Evolutionary conservation across 2,888 invertebrate species (phyloP), one percentile per base, ranked within the genome.

Genomic region (Rhyacophila evoluta): DNA sequence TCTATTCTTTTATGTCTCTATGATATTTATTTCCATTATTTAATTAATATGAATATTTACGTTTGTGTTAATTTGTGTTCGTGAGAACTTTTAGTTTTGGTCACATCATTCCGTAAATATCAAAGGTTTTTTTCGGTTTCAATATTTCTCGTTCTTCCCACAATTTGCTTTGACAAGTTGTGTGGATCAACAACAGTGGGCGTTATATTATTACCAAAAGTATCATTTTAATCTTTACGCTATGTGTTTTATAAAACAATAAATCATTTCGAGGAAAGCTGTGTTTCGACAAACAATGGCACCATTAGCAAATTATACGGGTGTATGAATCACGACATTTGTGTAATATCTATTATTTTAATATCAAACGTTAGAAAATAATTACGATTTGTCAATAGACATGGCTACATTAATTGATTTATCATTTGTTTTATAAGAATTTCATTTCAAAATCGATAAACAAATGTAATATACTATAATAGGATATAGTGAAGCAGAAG

Each of bases 121-220:
- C 25, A 55, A 55, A 25, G 25, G 25, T 25, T 41, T 41, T 39
- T 55, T 25, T 19, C 10, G 55, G 15, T 55, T 55, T 55, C 55
- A 55, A 55, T 55, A 55, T 25, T 19, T 55, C 55, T 55, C 55
- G 19, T 55, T 55, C 55, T 55, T 55, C 55, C 55, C 55, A 55
- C 55, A 55, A 55, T 55, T 55, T 55, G 55, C 55, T 55, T 55
- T 55, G 55, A 55, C 55, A 55, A 8, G 55, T 55, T 55, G 55
- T 55, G 55, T 55, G 55, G 55, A 55, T 55, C 55, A 10, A 33
- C 29, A 55, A 55, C 55, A 12, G 55, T 55, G 55, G 55, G 55
- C 55, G 55, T 19, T 55, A 55, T 55, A 55, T 55, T 55, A 55
- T 25, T 25, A 55, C 25, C 15, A 55, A 55, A 55, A 55, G 55